Conservation (phyloP, 1,140 invertebrate genomes). For the Neodiprion pinetum region DNA sequence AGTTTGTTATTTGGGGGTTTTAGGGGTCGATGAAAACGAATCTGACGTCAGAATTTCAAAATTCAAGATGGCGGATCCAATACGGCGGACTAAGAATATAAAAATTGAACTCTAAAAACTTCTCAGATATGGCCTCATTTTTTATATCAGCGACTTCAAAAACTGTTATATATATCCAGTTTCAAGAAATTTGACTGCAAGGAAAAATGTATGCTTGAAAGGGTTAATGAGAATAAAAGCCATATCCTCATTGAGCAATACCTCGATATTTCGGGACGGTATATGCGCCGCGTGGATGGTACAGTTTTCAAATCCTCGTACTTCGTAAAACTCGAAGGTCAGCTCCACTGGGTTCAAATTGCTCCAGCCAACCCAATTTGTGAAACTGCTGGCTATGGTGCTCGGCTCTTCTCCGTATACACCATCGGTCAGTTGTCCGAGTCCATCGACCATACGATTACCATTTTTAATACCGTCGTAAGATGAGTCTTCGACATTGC, state of each 20-base stretch:
- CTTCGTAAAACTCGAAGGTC: slow-evolving; percentile 80
- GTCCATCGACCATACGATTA: slow-evolving; percentile 70
- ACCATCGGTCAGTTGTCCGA: slow-evolving; percentile 85
- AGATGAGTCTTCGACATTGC: slow-evolving; percentile 86
- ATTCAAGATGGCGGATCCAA: too few species aligned
- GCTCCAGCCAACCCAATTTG: slow-evolving; percentile 87
- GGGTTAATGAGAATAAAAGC: neutral
- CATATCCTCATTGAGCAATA: slow-evolving; percentile 38
- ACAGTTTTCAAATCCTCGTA: slow-evolving; percentile 78
- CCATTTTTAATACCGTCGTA: slow-evolving; percentile 86
- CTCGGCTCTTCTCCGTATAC: slow-evolving; percentile 48
- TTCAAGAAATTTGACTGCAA: too few species aligned
- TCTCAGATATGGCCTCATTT: too few species aligned
- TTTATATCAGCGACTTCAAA: too few species aligned
- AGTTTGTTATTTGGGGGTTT: too few species aligned
- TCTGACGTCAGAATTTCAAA: too few species aligned
- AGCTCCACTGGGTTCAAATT: slow-evolving; percentile 72
- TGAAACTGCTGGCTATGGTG: slow-evolving; percentile 35
- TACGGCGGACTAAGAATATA: too few species aligned
- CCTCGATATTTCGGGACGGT: slow-evolving; percentile 76
- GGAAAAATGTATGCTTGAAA: too few species aligned
- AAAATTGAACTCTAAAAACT: too few species aligned
- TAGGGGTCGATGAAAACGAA: too few species aligned
- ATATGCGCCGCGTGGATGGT: slow-evolving; percentile 81
- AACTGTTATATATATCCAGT: too few species aligned